Base-by-base conservation (phyloP, 2,797 vertebrate species). In the Pantherophis alleghaniensis region DNA sequence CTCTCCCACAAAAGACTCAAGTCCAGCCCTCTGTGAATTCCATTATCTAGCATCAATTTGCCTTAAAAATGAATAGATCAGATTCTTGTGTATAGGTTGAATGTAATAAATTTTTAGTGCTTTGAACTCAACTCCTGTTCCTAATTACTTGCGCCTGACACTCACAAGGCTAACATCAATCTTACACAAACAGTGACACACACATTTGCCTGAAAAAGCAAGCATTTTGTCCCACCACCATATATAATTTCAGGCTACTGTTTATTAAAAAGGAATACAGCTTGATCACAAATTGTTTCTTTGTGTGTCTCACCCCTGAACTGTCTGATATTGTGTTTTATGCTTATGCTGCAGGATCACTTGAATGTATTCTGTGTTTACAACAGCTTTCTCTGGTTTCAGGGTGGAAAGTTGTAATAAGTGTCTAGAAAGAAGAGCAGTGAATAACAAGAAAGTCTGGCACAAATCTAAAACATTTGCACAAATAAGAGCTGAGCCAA, bases 361-460 rank as follows among this genome's bases (percentile, higher is more conserved):
- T 95, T 95, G 95, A 93, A 96, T 95, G 96, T 94, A 93, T 96
- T 93, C 93, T 60, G 79, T 93, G 87, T 92, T 96, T 94, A 0
- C 95, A 92, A 94, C 96, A 96, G 93, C 95, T 95, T 94, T 56
- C 91, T 95, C 94, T 95, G 91, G 95, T 97, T 96, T 96, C 96
- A 94, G 95, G 92, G 93, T 96, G 93, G 96, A 95, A 96, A 93
- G 94, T 86, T 95, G 94, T 93, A 94, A 42, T 93, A 90, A 94
- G 92, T 53, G 18, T 93, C 0, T 24, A 94, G 90, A 96, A 94
- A 94, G 92, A 95, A 95, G 96, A 96, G 92, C 96, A 93, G 94
- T 1, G 88, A 89, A 60, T 94, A 91, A 13, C 92, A 94, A 95
- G 91, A 93, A 96, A 11, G 32, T 91, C 86, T 95, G 96, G 89